Conservation (phyloP, 2,888 invertebrate genomes). For the Diloba caeruleocephala region DNA sequence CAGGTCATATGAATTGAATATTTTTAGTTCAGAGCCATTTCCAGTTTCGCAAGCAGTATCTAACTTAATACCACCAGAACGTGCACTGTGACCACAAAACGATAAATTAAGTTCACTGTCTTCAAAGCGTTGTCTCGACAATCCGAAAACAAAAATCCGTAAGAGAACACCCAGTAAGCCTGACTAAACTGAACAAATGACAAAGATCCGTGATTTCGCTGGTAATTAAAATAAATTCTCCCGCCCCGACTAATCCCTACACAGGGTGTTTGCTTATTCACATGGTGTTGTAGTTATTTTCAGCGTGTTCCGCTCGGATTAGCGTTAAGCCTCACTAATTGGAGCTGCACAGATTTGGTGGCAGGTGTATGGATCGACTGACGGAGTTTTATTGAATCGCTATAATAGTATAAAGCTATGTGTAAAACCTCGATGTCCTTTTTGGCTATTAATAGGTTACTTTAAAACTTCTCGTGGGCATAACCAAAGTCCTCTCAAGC, state of each 20-base stretch:
- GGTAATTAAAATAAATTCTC: conserved; percentile 72
- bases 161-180: conserved; percentile 37
- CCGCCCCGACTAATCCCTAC: conserved; percentile 60
- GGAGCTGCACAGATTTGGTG: conserved; percentile 68
- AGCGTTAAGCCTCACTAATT: conserved; percentile 79
- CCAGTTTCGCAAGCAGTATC: too few species aligned
- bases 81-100: background rate
- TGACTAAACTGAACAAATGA: conserved; percentile 47
- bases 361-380: conserved; percentile 43
- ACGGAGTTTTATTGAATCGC: conserved; percentile 24
- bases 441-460: too few species aligned
- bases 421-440: too few species aligned
- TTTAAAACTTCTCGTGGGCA: too few species aligned
- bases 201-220: conserved; percentile 38
- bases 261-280: conserved; percentile 67
- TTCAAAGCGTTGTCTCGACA: conserved; percentile 4
- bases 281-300: conserved; percentile 76
- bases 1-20: too few species aligned
- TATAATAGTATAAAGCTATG: too few species aligned
- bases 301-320: conserved; percentile 76
- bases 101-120: conserved; percentile 34
- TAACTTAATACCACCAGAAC: too few species aligned
- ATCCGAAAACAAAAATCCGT: conserved; percentile 21
- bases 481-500: too few species aligned
- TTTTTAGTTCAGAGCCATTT: too few species aligned